Percentiles rank a stretch among this genome's conserved stretches.
phyloP scores from a whole-genome alignment of 2,113 vertebrate species.

The Eulemur rufifrons region DNA sequence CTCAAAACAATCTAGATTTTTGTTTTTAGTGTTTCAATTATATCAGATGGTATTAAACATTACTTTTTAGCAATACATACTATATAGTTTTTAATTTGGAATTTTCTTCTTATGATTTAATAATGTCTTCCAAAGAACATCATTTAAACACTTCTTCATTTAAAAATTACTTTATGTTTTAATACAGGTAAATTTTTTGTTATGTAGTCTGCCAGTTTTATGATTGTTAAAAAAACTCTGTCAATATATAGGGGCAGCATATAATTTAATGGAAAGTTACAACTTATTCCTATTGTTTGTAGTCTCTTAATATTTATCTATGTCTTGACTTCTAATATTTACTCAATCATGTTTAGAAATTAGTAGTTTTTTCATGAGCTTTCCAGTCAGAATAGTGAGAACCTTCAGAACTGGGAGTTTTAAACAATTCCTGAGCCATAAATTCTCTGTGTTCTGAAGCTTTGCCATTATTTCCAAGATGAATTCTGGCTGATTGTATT shows the following conservation, averaged over 20 bases:
- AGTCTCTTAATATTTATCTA: not conserved
- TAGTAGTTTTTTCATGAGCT: not conserved
- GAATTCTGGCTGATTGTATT: conserved; percentile 19
- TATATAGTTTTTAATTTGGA: not conserved
- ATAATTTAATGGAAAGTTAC: not conserved
- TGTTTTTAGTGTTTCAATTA: not conserved
- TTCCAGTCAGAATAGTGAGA: conserved; percentile 30
- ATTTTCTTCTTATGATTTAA: conserved; percentile 35
- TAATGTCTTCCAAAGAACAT: not conserved
- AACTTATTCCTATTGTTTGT: conserved; percentile 35
- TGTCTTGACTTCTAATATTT: conserved; percentile 8
- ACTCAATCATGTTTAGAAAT: conserved; percentile 29
- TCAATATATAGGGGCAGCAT: not conserved
- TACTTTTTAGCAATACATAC: conserved; percentile 11
- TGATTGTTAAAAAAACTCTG: not conserved
- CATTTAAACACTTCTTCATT: conserved; percentile 35
- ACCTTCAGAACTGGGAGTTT: conserved; percentile 44
- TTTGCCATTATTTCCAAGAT: conserved; percentile 41
- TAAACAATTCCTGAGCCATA: not conserved
- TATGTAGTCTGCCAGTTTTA: not conserved
- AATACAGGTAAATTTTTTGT: not conserved
- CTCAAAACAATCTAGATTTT: not conserved
- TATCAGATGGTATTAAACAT: not conserved
- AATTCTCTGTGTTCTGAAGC: not conserved
- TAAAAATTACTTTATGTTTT: conserved; percentile 18